Evolutionary conservation across 2,113 vertebrate genomes (phyloP).

Genomic region (Montifringilla adamsi): DNA sequence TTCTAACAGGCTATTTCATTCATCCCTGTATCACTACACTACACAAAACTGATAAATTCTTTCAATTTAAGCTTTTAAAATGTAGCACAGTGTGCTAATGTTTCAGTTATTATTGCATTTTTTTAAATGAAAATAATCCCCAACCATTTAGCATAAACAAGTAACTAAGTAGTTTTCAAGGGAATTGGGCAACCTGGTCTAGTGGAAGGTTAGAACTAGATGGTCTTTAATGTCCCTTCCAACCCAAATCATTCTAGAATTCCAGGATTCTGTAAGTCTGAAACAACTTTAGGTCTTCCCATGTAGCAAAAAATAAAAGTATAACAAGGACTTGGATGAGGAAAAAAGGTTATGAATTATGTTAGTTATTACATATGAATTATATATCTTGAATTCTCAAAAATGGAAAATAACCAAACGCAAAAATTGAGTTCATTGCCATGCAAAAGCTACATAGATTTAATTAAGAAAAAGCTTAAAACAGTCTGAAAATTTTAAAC

Average conservation of each 20-base stretch:
- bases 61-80: neutral
- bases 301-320: neutral
- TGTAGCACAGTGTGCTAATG: neutral
- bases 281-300: neutral
- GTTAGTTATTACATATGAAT: neutral
- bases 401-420: neutral
- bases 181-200: neutral
- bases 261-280: neutral
- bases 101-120: neutral
- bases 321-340: neutral
- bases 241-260: neutral
- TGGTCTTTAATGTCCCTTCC: neutral
- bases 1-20: neutral
- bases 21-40: neutral
- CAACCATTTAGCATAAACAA: neutral
- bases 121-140: neutral
- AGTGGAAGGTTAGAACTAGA: neutral
- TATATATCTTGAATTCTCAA: neutral
- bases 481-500: neutral
- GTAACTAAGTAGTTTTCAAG: neutral
- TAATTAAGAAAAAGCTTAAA: neutral
- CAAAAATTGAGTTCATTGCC: neutral
- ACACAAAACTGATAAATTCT: neutral
- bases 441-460: neutral
- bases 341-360: neutral